Conservation (phyloP, 2,797 vertebrate genomes). For the Prionace glauca region DNA sequence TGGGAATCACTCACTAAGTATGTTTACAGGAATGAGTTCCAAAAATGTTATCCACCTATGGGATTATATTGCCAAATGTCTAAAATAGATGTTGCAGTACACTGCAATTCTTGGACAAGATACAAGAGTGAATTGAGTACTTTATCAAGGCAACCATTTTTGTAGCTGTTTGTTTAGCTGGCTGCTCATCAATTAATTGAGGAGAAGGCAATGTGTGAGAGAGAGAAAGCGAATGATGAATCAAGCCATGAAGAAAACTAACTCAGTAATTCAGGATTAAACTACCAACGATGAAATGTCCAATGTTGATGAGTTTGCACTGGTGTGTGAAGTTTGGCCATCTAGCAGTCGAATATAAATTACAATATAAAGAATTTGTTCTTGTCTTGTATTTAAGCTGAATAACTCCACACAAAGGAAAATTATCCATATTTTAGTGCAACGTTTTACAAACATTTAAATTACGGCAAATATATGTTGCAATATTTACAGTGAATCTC, state of each 20-base stretch:
- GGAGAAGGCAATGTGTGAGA: background rate
- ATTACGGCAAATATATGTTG: background rate
- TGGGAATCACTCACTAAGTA: background rate
- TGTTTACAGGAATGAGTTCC: conserved; percentile 26
- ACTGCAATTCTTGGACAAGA: background rate
- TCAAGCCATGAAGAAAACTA: background rate
- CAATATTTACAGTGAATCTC: background rate
- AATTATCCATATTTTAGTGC: background rate
- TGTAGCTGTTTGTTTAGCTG: background rate
- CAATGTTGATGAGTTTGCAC: background rate
- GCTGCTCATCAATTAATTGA: background rate
- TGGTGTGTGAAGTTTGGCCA: background rate
- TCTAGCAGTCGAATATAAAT: background rate
- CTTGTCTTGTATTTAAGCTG: background rate
- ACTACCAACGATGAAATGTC: background rate
- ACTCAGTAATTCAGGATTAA: background rate
- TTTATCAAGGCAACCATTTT: background rate
- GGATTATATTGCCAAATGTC: background rate
- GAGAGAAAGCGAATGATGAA: background rate
- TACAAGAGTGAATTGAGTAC: background rate
- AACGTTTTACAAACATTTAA: background rate
- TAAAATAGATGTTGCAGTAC: background rate
- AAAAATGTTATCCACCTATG: conserved; percentile 10
- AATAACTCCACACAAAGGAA: background rate
- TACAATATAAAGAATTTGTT: background rate